These are phyloP conservation scores for Amorpha juglandis DNA, from an alignment of 2,888 invertebrate genomes.

Conservation along the genomic window DNA sequence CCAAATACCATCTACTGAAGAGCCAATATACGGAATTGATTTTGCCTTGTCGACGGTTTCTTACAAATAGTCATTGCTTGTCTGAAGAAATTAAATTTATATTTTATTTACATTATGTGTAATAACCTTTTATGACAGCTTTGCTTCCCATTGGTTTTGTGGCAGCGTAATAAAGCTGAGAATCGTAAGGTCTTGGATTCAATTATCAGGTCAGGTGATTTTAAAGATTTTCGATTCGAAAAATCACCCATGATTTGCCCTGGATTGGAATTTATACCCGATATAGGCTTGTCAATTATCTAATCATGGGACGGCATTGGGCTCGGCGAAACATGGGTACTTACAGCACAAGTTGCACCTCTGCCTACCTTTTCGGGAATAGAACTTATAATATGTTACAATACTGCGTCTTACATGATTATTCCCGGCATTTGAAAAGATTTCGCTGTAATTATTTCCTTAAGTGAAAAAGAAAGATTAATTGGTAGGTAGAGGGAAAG, in stretches of 20 bases:
- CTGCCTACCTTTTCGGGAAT: too few species aligned
- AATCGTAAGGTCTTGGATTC: too few species aligned
- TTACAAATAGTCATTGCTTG: conserved; percentile 33
- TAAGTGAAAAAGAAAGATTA: conserved; percentile 22
- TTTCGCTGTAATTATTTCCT: conserved; percentile 17
- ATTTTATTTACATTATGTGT: conserved; percentile 14
- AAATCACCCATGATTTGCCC: too few species aligned
- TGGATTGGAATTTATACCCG: too few species aligned
- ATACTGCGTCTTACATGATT: background rate
- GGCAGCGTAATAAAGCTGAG: too few species aligned
- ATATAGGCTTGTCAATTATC: too few species aligned
- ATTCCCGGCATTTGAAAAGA: background rate
- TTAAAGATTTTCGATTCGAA: too few species aligned
- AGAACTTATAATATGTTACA: background rate
- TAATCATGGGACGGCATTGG: too few species aligned
- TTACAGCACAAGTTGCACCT: too few species aligned
- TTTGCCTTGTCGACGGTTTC: conserved; percentile 45
- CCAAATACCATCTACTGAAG: conserved; percentile 65
- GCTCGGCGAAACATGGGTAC: too few species aligned
- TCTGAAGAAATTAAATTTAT: conserved; percentile 8
- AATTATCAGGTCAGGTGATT: too few species aligned
- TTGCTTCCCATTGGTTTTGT: too few species aligned
- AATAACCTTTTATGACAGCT: background rate
- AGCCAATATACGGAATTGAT: conserved; percentile 68
- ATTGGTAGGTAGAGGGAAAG: conserved; percentile 18